Evolutionary conservation across 2,888 invertebrate genomes (phyloP).

Genomic region (Proisotoma minuta): DNA sequence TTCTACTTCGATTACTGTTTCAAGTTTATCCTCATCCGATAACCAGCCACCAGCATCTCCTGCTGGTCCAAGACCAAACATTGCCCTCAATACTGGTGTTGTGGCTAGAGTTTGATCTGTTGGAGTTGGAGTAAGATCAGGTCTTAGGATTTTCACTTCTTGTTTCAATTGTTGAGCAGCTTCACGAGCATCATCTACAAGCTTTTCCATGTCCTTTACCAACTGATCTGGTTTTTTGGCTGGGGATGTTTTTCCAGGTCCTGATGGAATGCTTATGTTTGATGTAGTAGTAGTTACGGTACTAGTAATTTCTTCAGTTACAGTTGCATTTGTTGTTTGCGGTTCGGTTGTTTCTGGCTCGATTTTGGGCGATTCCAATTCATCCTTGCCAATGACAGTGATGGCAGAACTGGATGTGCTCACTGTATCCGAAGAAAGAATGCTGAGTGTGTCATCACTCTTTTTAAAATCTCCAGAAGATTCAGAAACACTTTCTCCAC

Average conservation of each 20-base stretch:
- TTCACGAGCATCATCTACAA: slow-evolving; percentile 57
- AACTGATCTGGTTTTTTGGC: slow-evolving; percentile 52
- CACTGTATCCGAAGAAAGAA: background rate
- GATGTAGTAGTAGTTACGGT: background rate
- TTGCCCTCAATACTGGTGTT: slow-evolving; percentile 45
- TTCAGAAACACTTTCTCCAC: background rate
- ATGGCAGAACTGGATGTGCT: slow-evolving; percentile 39
- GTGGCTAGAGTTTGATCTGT: slow-evolving; percentile 42
- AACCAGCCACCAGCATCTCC: slow-evolving; percentile 20
- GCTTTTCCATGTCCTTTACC: slow-evolving; percentile 53
- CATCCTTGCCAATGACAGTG: slow-evolving; percentile 23
- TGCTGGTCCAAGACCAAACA: slow-evolving; percentile 37
- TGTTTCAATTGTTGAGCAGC: slow-evolving; percentile 49
- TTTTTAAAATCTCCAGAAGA: slow-evolving; percentile 5
- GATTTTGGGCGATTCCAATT: slow-evolving; percentile 1
- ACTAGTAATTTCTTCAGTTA: background rate
- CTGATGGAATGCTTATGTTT: slow-evolving; percentile 1
- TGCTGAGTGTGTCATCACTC: background rate
- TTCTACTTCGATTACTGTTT: slow-evolving; percentile 41
- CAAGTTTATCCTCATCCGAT: slow-evolving; percentile 45
- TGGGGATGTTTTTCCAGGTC: slow-evolving; percentile 32
- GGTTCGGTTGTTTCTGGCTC: background rate
- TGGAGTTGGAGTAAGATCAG: slow-evolving; percentile 45
- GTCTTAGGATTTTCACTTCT: slow-evolving; percentile 46
- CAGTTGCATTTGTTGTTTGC: too few species aligned